phyloP scores from a whole-genome alignment of 2,888 invertebrate species.

The Sphinx pinastri region DNA sequence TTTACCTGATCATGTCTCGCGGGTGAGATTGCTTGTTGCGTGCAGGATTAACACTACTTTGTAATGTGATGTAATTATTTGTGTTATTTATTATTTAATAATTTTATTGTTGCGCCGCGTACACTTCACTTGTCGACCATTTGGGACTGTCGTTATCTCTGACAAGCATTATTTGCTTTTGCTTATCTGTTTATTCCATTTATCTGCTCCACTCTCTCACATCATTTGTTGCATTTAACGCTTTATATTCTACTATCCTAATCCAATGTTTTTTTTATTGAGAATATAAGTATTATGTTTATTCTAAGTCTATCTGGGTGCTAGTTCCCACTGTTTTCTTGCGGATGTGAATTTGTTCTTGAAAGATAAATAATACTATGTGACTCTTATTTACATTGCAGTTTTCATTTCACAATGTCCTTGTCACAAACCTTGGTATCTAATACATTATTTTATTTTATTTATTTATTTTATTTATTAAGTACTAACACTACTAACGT shows the following conservation, averaged over 20 bases:
- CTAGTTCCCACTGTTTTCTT: conserved; percentile 51
- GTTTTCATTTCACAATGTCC: not conserved
- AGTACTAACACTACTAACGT: too few relatives aligned
- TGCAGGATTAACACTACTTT: conserved; percentile 22
- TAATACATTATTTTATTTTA: too few relatives aligned
- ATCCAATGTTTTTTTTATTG: conserved; percentile 8
- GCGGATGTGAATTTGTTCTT: conserved; percentile 43
- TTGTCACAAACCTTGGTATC: too few relatives aligned
- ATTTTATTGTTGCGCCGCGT: conserved; percentile 19
- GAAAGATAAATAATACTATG: conserved; percentile 34
- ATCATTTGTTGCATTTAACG: conserved; percentile 42
- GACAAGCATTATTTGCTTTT: conserved; percentile 32
- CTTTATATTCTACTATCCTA: conserved; percentile 27
- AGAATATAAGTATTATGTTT: conserved; percentile 36
- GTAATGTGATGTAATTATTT: conserved; percentile 46
- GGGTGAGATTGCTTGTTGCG: conserved; percentile 18
- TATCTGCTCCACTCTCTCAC: conserved; percentile 40
- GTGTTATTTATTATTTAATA: conserved; percentile 32
- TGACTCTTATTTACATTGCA: not conserved
- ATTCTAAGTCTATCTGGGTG: conserved; percentile 41
- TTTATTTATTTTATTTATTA: too few relatives aligned
- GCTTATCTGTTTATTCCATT: conserved; percentile 32
- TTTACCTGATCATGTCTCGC: conserved; percentile 31
- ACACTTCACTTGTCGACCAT: conserved; percentile 13
- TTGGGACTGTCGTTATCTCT: conserved; percentile 21